Conservation (phyloP, 1,140 invertebrate genomes). For the Hermatobates lingyangjiaoensis region DNA sequence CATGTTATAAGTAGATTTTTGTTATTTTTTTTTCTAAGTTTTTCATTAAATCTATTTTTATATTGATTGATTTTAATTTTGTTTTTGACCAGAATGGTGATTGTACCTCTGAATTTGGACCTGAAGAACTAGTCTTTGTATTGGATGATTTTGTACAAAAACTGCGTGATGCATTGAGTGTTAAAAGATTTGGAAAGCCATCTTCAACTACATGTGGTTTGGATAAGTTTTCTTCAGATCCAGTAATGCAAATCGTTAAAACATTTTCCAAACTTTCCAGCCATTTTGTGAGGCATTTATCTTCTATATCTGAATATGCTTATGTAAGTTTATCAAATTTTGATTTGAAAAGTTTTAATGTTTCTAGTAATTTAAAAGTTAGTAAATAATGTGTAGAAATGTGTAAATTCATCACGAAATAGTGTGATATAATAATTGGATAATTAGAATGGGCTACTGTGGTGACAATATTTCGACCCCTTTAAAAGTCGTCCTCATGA, state of each 20-base stretch:
- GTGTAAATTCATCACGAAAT: too few relatives aligned
- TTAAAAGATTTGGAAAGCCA: slow-evolving; percentile 9
- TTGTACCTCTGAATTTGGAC: slow-evolving; percentile 21
- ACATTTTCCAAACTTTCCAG: slow-evolving; percentile 17
- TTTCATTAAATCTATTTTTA: too few relatives aligned
- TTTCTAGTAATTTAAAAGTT: too few relatives aligned
- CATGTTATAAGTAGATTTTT: too few relatives aligned
- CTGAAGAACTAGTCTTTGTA: slow-evolving; percentile 26
- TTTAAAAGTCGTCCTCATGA: too few relatives aligned
- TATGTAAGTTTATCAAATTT: slow-evolving; percentile 15
- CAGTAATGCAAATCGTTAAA: slow-evolving; percentile 12
- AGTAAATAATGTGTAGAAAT: too few relatives aligned
- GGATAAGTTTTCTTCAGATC: slow-evolving; percentile 13
- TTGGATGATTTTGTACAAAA: slow-evolving; percentile 27
- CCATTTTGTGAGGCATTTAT: slow-evolving; percentile 18
- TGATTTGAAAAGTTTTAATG: too few relatives aligned
- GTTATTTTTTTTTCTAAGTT: too few relatives aligned
- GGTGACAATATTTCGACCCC: too few relatives aligned
- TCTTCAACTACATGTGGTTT: slow-evolving; percentile 7
- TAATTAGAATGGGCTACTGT: too few relatives aligned
- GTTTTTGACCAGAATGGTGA: slow-evolving; percentile 15
- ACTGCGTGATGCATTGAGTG: slow-evolving; percentile 21
- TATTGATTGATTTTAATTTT: slow-evolving; percentile 1
- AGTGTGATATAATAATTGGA: too few relatives aligned
- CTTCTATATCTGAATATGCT: slow-evolving; percentile 19